phyloP scores from a whole-genome alignment of 2,797 vertebrate genomes.

The Toxotes lorentzi region DNA sequence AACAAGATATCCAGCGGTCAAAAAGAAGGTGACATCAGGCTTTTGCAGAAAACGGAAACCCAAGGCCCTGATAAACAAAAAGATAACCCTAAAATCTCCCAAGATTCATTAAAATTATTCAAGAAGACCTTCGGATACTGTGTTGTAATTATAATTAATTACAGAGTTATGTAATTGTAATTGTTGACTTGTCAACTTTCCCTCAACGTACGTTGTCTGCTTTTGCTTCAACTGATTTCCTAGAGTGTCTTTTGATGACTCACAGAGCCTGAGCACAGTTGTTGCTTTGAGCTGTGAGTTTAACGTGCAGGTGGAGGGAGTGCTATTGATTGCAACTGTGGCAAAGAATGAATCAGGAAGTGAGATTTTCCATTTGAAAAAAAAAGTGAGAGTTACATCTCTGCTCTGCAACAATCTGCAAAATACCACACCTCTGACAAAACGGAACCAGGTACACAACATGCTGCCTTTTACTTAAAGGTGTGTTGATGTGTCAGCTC shows the following conservation, averaged over 20 bases:
- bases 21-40: conserved; percentile 4
- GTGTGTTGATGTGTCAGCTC: not conserved
- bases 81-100: not conserved
- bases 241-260: conserved; percentile 17
- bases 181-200: not conserved
- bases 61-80: not conserved
- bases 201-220: not conserved
- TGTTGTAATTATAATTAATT: not conserved
- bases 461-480: not conserved
- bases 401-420: not conserved
- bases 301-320: not conserved
- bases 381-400: conserved; percentile 18
- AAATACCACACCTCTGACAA: conserved; percentile 3
- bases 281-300: not conserved
- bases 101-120: not conserved
- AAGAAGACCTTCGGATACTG: not conserved
- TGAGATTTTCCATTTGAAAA: conserved; percentile 40
- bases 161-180: not conserved
- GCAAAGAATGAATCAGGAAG: conserved; percentile 31
- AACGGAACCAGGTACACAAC: not conserved
- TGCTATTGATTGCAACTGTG: not conserved
- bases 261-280: not conserved
- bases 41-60: not conserved
- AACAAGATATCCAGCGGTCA: not conserved
- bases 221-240: conserved; percentile 19